phyloP scores from a whole-genome alignment of 2,113 vertebrate species.

The Potamarius usumacintae region DNA sequence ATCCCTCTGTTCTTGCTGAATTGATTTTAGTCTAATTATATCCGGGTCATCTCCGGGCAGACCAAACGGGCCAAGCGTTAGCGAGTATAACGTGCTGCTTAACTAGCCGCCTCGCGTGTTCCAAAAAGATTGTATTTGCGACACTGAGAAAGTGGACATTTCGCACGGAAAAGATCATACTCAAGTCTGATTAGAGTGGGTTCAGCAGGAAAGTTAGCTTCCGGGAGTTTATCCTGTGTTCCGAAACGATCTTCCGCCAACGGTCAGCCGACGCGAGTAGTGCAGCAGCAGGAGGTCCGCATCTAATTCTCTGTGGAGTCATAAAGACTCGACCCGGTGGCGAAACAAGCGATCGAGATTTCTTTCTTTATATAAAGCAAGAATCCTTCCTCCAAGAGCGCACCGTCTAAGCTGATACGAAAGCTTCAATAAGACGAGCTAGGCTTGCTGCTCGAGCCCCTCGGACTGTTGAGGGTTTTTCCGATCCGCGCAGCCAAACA shows the following conservation, averaged over 20 bases:
- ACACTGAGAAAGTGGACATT: too few relatives aligned
- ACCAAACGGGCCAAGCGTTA: too few relatives aligned
- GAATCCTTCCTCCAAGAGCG: not conserved
- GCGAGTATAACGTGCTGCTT: too few relatives aligned
- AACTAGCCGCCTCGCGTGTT: too few relatives aligned
- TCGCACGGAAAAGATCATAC: too few relatives aligned
- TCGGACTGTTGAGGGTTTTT: slow-evolving; percentile 24
- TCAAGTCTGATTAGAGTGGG: too few relatives aligned
- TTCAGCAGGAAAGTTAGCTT: too few relatives aligned
- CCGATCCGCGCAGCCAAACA: slow-evolving; percentile 47
- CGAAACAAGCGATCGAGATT: not conserved
- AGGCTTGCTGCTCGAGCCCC: slow-evolving; percentile 54
- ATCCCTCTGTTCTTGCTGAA: not conserved
- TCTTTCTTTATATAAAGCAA: not conserved
- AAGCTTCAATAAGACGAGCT: slow-evolving; percentile 46
- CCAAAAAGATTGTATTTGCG: too few relatives aligned
- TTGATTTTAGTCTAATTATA: slow-evolving; percentile 22
- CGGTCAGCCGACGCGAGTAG: not conserved
- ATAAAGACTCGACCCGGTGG: not conserved
- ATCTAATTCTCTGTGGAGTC: too few relatives aligned
- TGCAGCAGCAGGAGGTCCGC: too few relatives aligned
- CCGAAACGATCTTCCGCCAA: not conserved
- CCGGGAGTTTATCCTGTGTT: not conserved
- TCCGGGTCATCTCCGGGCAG: not conserved
- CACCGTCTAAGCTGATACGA: not conserved